phyloP scores from a whole-genome alignment of 2,113 vertebrate species.

The Microcebus ravelobensis region DNA sequence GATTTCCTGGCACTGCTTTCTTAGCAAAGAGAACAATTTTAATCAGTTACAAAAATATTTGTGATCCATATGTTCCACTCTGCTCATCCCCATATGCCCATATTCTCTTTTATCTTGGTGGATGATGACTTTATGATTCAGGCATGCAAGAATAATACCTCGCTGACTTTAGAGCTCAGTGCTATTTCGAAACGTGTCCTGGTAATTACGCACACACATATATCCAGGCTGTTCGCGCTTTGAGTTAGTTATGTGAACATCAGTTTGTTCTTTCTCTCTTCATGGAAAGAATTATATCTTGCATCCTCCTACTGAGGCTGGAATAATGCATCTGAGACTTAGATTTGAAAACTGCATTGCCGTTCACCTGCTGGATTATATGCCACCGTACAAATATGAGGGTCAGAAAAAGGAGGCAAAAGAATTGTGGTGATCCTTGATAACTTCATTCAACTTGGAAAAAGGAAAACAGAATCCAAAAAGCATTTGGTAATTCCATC shows the following conservation, averaged over 20 bases:
- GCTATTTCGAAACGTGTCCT: slow-evolving; percentile 76
- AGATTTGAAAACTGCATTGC: not conserved
- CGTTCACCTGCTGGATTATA: not conserved
- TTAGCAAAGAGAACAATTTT: slow-evolving; percentile 75
- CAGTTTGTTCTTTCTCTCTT: slow-evolving; percentile 59
- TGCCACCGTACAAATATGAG: not conserved
- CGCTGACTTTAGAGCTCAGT: slow-evolving; percentile 67
- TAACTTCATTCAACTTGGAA: slow-evolving; percentile 5
- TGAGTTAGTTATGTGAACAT: slow-evolving; percentile 59
- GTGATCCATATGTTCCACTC: slow-evolving; percentile 74
- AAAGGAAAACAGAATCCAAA: slow-evolving; percentile 37
- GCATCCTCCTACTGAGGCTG: slow-evolving; percentile 66
- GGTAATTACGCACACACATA: slow-evolving; percentile 65
- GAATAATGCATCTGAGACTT: slow-evolving; percentile 17
- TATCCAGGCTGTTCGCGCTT: slow-evolving; percentile 63
- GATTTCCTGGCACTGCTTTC: slow-evolving; percentile 46
- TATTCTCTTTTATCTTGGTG: slow-evolving; percentile 62
- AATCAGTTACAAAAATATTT: slow-evolving; percentile 80
- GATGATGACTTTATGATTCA: slow-evolving; percentile 79
- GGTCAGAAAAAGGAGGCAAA: not conserved
- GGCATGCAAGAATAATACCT: slow-evolving; percentile 79
- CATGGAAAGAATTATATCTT: slow-evolving; percentile 60
- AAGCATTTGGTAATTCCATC: slow-evolving; percentile 8
- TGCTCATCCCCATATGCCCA: slow-evolving; percentile 72
- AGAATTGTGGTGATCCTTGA: not conserved